phyloP scores from a whole-genome alignment of 2,888 invertebrate genomes.

The Aspidiotus rigidus region DNA sequence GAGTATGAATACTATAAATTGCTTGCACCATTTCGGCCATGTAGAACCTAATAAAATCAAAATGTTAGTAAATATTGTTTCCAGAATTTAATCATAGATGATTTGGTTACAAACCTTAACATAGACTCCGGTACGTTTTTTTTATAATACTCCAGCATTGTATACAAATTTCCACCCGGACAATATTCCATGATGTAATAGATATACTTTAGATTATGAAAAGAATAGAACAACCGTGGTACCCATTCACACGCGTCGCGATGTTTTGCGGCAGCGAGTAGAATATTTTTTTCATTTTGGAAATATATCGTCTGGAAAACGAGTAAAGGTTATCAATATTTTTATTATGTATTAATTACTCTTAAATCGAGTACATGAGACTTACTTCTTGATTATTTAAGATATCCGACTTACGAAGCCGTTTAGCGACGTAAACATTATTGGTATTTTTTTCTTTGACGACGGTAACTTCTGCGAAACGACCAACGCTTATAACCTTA shows the following conservation, averaged over 20 bases:
- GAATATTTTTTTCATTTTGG: slow-evolving; percentile 19
- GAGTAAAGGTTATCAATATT: background rate
- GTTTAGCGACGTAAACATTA: slow-evolving; percentile 73
- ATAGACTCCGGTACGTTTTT: slow-evolving; percentile 31
- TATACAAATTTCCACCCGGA: slow-evolving; percentile 65
- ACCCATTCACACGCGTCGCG: slow-evolving; percentile 25
- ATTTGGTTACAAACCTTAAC: slow-evolving; percentile 14
- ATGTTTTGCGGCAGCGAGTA: slow-evolving; percentile 7
- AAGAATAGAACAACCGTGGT: slow-evolving; percentile 69
- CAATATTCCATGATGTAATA: slow-evolving; percentile 81
- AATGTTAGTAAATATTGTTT: background rate
- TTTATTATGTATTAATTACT: too few species aligned
- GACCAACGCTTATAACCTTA: slow-evolving; percentile 69
- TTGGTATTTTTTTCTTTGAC: slow-evolving; percentile 68
- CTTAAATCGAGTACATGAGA: background rate
- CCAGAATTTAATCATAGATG: background rate
- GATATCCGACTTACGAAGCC: slow-evolving; percentile 58
- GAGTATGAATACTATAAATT: slow-evolving; percentile 62
- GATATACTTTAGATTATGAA: slow-evolving; percentile 64
- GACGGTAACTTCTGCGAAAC: slow-evolving; percentile 76
- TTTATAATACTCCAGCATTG: slow-evolving; percentile 28
- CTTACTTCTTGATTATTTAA: slow-evolving; percentile 49
- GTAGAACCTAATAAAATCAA: slow-evolving; percentile 52
- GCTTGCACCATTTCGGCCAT: slow-evolving; percentile 69
- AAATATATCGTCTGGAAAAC: slow-evolving; percentile 11